Evolutionary conservation across 2,888 invertebrate genomes (phyloP), one percentile per base, ranked within the genome.

Genomic region (Quadroppia sp.): DNA sequence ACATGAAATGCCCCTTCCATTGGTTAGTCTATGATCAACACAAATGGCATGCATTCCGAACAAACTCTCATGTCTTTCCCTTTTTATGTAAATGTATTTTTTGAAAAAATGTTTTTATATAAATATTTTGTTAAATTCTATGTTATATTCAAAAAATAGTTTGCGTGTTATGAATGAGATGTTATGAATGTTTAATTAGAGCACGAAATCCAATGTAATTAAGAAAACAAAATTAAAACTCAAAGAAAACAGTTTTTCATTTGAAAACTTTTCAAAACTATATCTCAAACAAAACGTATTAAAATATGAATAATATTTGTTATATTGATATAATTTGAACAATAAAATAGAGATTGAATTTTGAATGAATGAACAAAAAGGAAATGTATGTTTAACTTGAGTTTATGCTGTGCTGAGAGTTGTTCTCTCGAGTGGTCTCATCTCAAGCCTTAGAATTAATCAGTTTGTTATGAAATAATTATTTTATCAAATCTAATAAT

Each of bases 391-490:
- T 7, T 36, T 36, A 11, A 36, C 4, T 45, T 45, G 45, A 15
- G 45, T 45, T 36, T 45, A 15, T 2, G 15, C 15, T 45, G 45
- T 13, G 45, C 17, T 15, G 45, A 45, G 45, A 36, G 36, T 7
- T 45, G 45, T 28, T 64, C 36, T 36, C 40, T 20, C 13, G 20
- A 20, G 30, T 64, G 64, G 40, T 64, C 64, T 11, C 36, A 61
- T 28, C 7, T 15, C 30, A 69, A 69, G 69, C 45, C 23, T 28
- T 0, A 7, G 40, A 69, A 69, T 69, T 69, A 69, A 69, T 69
- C 69, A 69, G 69, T 40, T 69, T 69, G 69, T 69, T 69, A 69
- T 69, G 25, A 45, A 45, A 69, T 69, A 69, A 69, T 69, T 69
- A 69, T 69, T 42, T 69, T 69, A 69, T 69, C 69, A 69, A 42